These are phyloP conservation scores for Garra rufa DNA, from an alignment of 2,113 vertebrate species.

Conservation along the genomic window DNA sequence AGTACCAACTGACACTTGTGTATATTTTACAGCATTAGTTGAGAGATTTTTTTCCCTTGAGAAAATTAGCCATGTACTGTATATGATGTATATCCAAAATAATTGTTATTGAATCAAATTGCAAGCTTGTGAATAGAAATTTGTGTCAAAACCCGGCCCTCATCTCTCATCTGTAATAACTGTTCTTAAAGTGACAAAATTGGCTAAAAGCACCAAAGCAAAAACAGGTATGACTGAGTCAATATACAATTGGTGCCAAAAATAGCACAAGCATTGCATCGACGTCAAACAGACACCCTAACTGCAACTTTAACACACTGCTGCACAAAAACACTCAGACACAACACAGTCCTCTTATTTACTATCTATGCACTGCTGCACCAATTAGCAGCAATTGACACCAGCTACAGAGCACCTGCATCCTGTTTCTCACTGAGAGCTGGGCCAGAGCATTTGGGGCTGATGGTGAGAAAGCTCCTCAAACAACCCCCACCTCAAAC, in stretches of 20 bases:
- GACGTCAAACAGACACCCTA: slow-evolving; percentile 12
- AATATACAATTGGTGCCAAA: slow-evolving; percentile 17
- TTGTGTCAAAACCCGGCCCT: no score
- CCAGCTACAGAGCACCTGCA: slow-evolving; percentile 74
- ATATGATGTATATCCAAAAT: no score
- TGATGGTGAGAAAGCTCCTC: slow-evolving; percentile 38
- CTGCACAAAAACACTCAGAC: slow-evolving; percentile 28
- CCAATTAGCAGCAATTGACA: slow-evolving; percentile 84
- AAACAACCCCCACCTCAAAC: slow-evolving; percentile 9
- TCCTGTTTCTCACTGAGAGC: slow-evolving; percentile 66
- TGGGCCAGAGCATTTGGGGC: slow-evolving; percentile 67
- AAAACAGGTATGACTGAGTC: no score
- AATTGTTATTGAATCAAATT: no score
- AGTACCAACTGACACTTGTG: no score
- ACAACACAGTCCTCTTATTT: slow-evolving; percentile 47
- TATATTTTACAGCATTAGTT: no score
- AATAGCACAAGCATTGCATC: neutral
- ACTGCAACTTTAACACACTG: slow-evolving; percentile 1
- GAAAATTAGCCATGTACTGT: no score
- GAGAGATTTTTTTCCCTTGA: no score
- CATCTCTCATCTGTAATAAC: neutral
- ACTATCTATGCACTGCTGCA: slow-evolving; percentile 72
- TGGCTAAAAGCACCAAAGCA: neutral
- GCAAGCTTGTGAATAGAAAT: no score
- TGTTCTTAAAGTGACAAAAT: neutral